Evolutionary conservation across 1,140 invertebrate genomes (phyloP).

Genomic region (Drosophila leontia): DNA sequence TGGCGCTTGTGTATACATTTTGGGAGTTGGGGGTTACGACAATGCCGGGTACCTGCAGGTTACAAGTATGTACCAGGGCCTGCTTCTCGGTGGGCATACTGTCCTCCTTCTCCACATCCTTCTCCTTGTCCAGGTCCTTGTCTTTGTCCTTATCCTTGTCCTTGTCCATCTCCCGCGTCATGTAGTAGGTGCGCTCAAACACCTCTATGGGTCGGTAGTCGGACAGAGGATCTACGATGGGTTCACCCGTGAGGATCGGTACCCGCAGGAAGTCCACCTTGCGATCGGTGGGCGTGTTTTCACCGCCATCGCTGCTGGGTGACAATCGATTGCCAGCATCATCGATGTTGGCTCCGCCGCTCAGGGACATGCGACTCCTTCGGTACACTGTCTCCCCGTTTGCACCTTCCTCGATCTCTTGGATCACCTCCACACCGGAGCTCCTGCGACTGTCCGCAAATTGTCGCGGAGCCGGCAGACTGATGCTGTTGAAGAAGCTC

Average conservation of each 20-base stretch:
- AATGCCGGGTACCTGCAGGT: conserved; percentile 80
- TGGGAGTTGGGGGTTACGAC: conserved; percentile 74
- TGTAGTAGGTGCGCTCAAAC: conserved; percentile 82
- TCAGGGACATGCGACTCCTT: conserved; percentile 69
- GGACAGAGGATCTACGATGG: conserved; percentile 73
- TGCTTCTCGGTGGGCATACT: conserved; percentile 52
- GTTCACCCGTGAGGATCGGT: conserved; percentile 71
- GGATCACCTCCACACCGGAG: conserved; percentile 87
- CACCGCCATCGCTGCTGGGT: conserved; percentile 56
- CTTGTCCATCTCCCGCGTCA: conserved; percentile 74
- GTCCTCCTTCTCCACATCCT: conserved; percentile 44
- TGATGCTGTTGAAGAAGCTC: conserved; percentile 85
- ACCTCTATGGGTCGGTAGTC: conserved; percentile 82
- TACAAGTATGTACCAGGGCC: conserved; percentile 70
- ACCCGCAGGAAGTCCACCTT: conserved; percentile 79
- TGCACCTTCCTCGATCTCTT: conserved; percentile 77
- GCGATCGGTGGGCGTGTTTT: conserved; percentile 58
- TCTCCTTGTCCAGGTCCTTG: conserved; percentile 26
- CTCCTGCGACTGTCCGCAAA: conserved; percentile 91
- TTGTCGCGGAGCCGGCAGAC: conserved; percentile 89
- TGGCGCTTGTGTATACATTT: conserved; percentile 84
- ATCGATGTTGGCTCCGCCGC: conserved; percentile 75
- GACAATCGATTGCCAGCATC: conserved; percentile 75
- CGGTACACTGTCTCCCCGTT: conserved; percentile 72
- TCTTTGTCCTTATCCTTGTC: conserved; percentile 49